A percentile compares a stretch with the other conserved stretches of the same genome.
Conservation (phyloP, 2,113 vertebrate species). For the Acanthochromis polyacanthus region DNA sequence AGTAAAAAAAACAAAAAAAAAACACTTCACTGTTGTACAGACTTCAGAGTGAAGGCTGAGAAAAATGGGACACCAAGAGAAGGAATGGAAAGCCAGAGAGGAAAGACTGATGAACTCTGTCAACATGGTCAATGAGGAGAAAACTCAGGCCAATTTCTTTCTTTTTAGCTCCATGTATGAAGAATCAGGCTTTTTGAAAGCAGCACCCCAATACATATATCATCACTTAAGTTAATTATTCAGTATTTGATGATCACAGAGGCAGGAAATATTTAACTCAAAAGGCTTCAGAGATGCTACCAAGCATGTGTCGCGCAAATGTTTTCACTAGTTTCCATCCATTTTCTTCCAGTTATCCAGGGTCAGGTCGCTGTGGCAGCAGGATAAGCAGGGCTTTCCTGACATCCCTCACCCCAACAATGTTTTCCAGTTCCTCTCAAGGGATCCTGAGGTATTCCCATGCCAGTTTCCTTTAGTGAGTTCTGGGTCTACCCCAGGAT, state of each 20-base stretch:
- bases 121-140: slow-evolving; percentile 10
- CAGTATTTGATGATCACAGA: neutral
- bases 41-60: neutral
- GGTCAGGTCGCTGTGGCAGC: too few relatives aligned
- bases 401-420: too few relatives aligned
- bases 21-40: neutral
- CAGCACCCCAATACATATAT: neutral
- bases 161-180: neutral
- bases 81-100: slow-evolving; percentile 42
- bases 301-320: too few relatives aligned
- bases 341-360: too few relatives aligned
- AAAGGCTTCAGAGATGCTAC: too few relatives aligned
- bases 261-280: too few relatives aligned
- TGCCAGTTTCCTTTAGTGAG: too few relatives aligned
- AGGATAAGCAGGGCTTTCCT: too few relatives aligned
- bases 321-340: too few relatives aligned
- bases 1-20: neutral
- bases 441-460: too few relatives aligned
- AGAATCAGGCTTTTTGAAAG: neutral
- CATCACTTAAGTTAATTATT: neutral
- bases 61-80: slow-evolving; percentile 14
- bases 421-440: too few relatives aligned
- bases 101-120: slow-evolving; percentile 52
- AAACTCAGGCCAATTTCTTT: neutral
- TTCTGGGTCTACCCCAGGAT: too few relatives aligned